These are phyloP conservation scores for Xenus cinereus DNA, from an alignment of 2,113 vertebrate species.

Conservation along the genomic window DNA sequence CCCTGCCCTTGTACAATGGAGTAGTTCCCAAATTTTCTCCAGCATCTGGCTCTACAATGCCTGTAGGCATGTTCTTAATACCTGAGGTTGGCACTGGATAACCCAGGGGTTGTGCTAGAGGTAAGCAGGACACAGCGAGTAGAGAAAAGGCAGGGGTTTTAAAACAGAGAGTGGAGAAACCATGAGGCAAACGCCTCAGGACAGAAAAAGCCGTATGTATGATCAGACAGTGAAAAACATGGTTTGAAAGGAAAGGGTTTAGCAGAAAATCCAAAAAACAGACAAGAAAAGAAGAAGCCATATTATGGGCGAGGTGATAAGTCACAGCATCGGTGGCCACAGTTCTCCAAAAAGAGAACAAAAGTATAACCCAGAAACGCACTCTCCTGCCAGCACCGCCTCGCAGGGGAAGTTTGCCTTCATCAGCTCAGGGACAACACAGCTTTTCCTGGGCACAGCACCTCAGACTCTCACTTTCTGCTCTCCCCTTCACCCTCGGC, in stretches of 20 bases:
- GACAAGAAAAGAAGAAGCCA: not conserved
- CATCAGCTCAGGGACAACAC: rapidly evolving
- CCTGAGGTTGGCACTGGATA: not conserved
- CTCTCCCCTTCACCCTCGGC: not conserved
- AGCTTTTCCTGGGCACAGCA: not conserved
- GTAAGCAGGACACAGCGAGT: rapidly evolving
- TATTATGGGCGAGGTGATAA: rapidly evolving
- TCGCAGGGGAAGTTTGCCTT: rapidly evolving
- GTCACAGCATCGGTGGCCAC: rapidly evolving
- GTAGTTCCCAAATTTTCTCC: not conserved
- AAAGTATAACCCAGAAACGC: rapidly evolving
- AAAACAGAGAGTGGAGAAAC: not conserved
- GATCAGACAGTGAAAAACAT: rapidly evolving
- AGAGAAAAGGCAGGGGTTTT: not conserved
- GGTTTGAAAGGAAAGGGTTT: rapidly evolving
- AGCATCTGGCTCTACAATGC: not conserved
- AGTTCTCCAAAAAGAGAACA: too few relatives aligned
- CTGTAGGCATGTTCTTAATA: not conserved
- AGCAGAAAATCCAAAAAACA: rapidly evolving
- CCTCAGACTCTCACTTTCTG: not conserved
- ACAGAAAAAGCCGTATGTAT: rapidly evolving
- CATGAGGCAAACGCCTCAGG: rapidly evolving
- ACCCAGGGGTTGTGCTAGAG: not conserved
- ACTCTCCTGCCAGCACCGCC: rapidly evolving
- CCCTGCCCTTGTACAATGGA: not conserved